A percentile compares a stretch with the other conserved stretches of the same genome.
phyloP scores from a whole-genome alignment of 2,113 vertebrate species.

The Cochlearius cochlearius region DNA sequence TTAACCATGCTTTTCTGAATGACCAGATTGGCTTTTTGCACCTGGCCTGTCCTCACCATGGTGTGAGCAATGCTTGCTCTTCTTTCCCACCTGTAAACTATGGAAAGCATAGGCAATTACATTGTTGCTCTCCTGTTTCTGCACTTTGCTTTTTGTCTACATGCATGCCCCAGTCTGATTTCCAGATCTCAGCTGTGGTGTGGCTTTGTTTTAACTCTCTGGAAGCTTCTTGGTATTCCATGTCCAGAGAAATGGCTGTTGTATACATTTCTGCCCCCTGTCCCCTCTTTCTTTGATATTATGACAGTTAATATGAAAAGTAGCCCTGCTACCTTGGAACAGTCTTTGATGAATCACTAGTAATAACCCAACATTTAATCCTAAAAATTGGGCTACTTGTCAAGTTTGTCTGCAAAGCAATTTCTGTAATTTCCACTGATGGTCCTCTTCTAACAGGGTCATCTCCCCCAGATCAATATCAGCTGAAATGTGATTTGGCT shows the following conservation, averaged over 20 bases:
- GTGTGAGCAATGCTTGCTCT: not conserved
- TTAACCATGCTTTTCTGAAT: not conserved
- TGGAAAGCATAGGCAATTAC: not conserved
- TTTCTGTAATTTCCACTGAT: slow-evolving; percentile 42
- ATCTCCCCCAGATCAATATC: slow-evolving; percentile 24
- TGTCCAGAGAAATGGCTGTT: not conserved
- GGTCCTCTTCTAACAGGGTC: slow-evolving; percentile 14
- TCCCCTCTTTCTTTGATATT: not conserved
- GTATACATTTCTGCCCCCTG: not conserved
- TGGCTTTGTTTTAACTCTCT: not conserved
- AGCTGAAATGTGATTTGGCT: slow-evolving; percentile 33
- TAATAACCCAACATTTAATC: slow-evolving; percentile 44
- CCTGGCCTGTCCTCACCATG: not conserved
- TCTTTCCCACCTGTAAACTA: not conserved
- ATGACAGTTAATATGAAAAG: slow-evolving; percentile 21
- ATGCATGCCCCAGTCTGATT: not conserved
- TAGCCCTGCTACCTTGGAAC: not conserved
- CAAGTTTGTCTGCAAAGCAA: slow-evolving; percentile 27
- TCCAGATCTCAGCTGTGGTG: not conserved
- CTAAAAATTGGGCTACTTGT: slow-evolving; percentile 32
- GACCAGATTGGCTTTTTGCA: not conserved
- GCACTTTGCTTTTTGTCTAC: not conserved
- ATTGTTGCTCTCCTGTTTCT: not conserved
- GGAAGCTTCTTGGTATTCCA: not conserved
- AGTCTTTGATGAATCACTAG: slow-evolving; percentile 29